Conservation (phyloP, 1,140 invertebrate genomes). For the Zaprionus vittiger region DNA sequence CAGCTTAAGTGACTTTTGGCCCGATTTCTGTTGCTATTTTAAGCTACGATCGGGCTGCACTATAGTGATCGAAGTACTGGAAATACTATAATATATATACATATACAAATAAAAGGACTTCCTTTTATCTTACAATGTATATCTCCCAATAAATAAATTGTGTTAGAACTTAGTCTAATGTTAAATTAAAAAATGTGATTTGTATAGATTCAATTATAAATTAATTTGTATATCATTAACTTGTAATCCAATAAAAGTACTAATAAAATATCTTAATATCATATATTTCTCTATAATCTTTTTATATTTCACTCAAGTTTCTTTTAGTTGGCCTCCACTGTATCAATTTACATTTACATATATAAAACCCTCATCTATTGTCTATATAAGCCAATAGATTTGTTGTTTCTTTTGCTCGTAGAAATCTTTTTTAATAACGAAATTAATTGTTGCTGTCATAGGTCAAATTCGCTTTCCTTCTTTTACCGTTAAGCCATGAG, state of each 20-base stretch:
- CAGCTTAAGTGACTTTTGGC: slow-evolving; percentile 21
- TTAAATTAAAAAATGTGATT: too few relatives aligned
- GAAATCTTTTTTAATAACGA: slow-evolving; percentile 36
- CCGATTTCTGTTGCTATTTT: slow-evolving; percentile 24
- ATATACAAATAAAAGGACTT: not conserved
- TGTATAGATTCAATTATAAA: too few relatives aligned
- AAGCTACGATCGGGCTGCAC: not conserved
- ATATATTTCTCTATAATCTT: not conserved
- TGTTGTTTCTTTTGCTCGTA: slow-evolving; percentile 26
- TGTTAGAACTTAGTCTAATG: not conserved
- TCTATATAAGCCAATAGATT: not conserved
- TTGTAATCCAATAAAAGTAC: too few relatives aligned
- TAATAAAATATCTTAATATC: not conserved
- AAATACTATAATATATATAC: not conserved
- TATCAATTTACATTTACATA: not conserved
- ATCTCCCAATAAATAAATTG: not conserved
- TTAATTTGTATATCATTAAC: too few relatives aligned
- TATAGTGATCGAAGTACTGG: not conserved
- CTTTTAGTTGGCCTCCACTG: not conserved
- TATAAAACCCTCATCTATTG: not conserved
- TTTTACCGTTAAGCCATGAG: slow-evolving; percentile 3
- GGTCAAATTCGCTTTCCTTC: slow-evolving; percentile 70
- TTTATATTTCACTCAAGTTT: not conserved
- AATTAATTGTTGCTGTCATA: slow-evolving; percentile 47
- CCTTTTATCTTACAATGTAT: too few relatives aligned